A percentile compares a stretch with the other conserved stretches of the same genome.
These are phyloP conservation scores for Pollachius pollachius DNA, from an alignment of 2,113 vertebrate species.

Conservation along the genomic window DNA sequence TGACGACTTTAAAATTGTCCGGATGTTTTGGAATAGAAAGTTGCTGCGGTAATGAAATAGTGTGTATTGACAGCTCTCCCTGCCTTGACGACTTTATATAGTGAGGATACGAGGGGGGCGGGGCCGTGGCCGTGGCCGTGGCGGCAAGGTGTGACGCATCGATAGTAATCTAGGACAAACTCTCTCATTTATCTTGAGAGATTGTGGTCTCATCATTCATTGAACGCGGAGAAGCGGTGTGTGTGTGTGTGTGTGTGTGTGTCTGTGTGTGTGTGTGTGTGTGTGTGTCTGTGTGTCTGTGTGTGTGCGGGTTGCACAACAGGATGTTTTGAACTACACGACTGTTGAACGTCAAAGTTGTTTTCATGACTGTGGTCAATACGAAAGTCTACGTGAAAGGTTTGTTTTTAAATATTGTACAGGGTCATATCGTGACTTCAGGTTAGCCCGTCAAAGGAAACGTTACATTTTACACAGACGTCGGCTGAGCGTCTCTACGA, in stretches of 20 bases:
- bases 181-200: not conserved
- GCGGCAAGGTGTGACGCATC: constrained; percentile 51
- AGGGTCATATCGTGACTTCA: too few species aligned
- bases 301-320: not conserved
- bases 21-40: not conserved
- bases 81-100: constrained; percentile 59
- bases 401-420: too few species aligned
- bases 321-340: not conserved
- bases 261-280: not conserved
- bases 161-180: constrained; percentile 18
- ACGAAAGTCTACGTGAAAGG: too few species aligned
- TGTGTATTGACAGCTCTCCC: constrained; percentile 60
- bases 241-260: not conserved
- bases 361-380: too few species aligned
- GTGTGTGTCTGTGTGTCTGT: not conserved
- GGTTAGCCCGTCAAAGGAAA: too few species aligned
- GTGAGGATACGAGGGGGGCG: constrained; percentile 30
- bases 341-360: too few species aligned
- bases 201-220: not conserved
- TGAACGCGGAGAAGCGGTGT: not conserved
- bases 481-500: too few species aligned
- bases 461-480: too few species aligned
- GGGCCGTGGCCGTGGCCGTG: too few species aligned
- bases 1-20: not conserved
- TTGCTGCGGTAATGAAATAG: constrained; percentile 5